Base-by-base conservation (phyloP, 2,113 vertebrate genomes). In the Ascaphus truei region DNA sequence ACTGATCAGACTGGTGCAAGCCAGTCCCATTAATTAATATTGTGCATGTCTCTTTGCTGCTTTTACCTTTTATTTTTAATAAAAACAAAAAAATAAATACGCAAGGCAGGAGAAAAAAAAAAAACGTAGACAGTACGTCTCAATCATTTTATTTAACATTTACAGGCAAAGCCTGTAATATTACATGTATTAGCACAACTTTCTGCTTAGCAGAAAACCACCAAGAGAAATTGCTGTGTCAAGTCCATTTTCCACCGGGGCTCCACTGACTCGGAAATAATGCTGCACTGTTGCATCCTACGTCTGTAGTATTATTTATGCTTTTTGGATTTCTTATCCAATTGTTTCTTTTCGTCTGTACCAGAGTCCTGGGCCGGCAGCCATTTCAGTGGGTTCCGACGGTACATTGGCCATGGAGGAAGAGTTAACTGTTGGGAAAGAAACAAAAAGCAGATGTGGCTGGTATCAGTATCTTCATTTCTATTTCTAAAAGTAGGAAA, bases 341-440 rank as follows among this genome's bases (percentile, higher is more conserved):
- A 81, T 81, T 92, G 82, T 76, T 93, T 94, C 80, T 98, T 99
- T 27, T 95, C 95, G 68, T 99, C 96, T 1, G 74, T 74, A 25
- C 81, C 76, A 0, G 51, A 82, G 57, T 99, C 96, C 48, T 96
- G 29, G 15, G 80, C 79, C 1, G 96, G 94, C 72, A 98, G 90
- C 97, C 97, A 99, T 47, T 89, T 88, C 39, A 99, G 85, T 50
- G 96, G 96, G 51, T 92, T 91, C 72, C 75, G 83, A 64, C 96
- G 93, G 81, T 94, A 99, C 90, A 98, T 94, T 1, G 96, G 95
- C 97, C 97, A 99, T 0, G 96, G 96, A 18, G 97, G 97, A 52
- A 99, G 92, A 0, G 96, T 99, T 72, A 98, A 81, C 97, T 99
- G 57, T 48, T 5, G 82, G 76, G 67, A 30, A 31, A 61, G 59